Evolutionary conservation across 2,113 vertebrate genomes (phyloP).

Genomic region (Hymenochirus boettgeri): DNA sequence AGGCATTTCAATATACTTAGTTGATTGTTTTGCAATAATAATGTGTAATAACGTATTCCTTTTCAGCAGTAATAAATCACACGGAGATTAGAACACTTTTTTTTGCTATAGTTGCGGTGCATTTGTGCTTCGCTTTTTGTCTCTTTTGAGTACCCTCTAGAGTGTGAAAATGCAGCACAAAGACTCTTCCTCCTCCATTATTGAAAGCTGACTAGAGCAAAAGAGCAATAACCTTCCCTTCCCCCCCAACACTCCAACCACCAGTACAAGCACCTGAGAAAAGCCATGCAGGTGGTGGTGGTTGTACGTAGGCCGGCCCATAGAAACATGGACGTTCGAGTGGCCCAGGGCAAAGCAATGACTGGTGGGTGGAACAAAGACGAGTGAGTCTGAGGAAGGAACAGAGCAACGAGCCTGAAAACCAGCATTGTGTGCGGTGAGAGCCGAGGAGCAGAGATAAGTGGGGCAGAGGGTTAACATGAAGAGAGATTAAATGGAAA

Average conservation of each 20-base stretch:
- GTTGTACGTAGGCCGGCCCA: background rate
- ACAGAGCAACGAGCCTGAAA: background rate
- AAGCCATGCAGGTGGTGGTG: constrained; percentile 19
- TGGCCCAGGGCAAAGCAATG: constrained; percentile 4
- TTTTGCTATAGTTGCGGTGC: too few relatives aligned
- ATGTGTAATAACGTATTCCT: too few relatives aligned
- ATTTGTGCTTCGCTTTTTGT: background rate
- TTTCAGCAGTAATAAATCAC: too few relatives aligned
- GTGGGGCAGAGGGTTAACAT: constrained; percentile 32
- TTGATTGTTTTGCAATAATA: too few relatives aligned
- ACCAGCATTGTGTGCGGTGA: constrained; percentile 24
- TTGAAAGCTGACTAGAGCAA: constrained; percentile 14
- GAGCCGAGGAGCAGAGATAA: constrained; percentile 38
- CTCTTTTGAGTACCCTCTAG: background rate
- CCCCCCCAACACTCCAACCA: too few relatives aligned
- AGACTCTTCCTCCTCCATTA: background rate
- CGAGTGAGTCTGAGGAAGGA: constrained; percentile 8
- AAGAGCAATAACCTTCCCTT: constrained; percentile 22
- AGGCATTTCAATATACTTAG: too few relatives aligned
- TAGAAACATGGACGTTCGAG: constrained; percentile 12
- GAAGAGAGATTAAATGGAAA: constrained; percentile 39
- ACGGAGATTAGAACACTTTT: too few relatives aligned
- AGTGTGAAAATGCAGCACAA: background rate
- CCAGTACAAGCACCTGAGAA: constrained; percentile 19
- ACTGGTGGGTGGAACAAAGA: constrained; percentile 14